Evolutionary conservation across 2,888 invertebrate species (phyloP), one percentile per base, ranked within the genome.

Genomic region (Macaria notata): DNA sequence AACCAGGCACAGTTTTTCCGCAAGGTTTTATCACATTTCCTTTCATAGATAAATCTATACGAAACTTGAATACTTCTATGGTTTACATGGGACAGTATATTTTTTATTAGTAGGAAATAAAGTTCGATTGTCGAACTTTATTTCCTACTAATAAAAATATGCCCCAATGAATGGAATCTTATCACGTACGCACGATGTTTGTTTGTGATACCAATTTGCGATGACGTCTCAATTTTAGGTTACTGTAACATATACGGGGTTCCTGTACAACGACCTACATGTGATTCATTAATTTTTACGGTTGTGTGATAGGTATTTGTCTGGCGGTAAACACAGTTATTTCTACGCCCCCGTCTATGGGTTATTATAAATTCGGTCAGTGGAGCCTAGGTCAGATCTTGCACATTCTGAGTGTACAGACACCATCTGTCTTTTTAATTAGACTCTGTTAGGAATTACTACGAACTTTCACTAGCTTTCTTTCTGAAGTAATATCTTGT

Each of bases 161-260:
- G 72, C 76, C 73, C 76, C 75, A 71, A 79, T 76, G 76, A 75
- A 76, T 80, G 74, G 70, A 81, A 81, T 77, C 78, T 76, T 80
- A 81, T 81, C 83, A 81, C 80, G 78, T 81, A 74, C 76, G 68
- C 71, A 79, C 74, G 68, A 67, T 80, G 61, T 79, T 78, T 81
- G 81, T 88, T 84, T 86, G 84, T 78, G 76, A 73, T 78, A 81
- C 63, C 76, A 81, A 84, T 86, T 84, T 79, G 79, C 76, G 67
- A 76, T 84, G 81, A 86, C 81, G 84, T 84, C 77, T 84, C 76
- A 78, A 88, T 87, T 86, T 86, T 84, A 73, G 85, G 81, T 84
- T 84, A 86, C 83, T 86, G 88, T 87, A 86, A 86, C 84, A 75
- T 69, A 70, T 66, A 69, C 70, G 73, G 71, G 68, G 72, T 73